Percentiles rank a stretch among this genome's conserved stretches.
Evolutionary conservation across 1,140 invertebrate species (phyloP).

Genomic region (Lordiphosa clarofinis): DNA sequence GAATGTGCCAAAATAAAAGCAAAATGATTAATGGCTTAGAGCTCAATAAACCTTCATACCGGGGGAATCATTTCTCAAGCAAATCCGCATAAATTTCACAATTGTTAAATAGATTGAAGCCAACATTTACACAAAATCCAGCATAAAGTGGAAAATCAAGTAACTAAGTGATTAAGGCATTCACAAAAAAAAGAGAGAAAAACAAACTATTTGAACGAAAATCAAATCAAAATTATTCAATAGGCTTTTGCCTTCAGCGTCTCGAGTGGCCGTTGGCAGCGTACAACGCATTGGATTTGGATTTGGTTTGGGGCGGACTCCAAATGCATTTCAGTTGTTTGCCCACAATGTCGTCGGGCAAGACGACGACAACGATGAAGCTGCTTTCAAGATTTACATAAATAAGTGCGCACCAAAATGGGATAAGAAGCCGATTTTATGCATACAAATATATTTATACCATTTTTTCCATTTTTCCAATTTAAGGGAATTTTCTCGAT

Average conservation of each 20-base stretch:
- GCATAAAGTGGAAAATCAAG: slow-evolving; percentile 73
- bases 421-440: slow-evolving; percentile 51
- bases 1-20: slow-evolving; percentile 14
- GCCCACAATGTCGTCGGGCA: slow-evolving; percentile 29
- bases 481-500: slow-evolving; percentile 22
- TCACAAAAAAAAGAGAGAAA: slow-evolving; percentile 15
- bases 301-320: slow-evolving; percentile 38
- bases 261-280: slow-evolving; percentile 27
- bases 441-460: slow-evolving; percentile 24
- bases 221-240: slow-evolving; percentile 69
- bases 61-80: slow-evolving; percentile 19
- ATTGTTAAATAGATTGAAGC: slow-evolving; percentile 47
- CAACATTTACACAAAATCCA: slow-evolving; percentile 66
- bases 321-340: slow-evolving; percentile 66
- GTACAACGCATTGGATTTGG: slow-evolving; percentile 32
- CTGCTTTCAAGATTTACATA: slow-evolving; percentile 57
- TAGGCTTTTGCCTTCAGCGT: slow-evolving; percentile 52
- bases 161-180: slow-evolving; percentile 66
- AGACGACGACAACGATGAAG: slow-evolving; percentile 25
- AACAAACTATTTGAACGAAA: slow-evolving; percentile 44
- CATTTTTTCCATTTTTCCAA: slow-evolving; percentile 9
- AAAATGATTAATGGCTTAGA: slow-evolving; percentile 48
- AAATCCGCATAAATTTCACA: slow-evolving; percentile 28
- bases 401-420: slow-evolving; percentile 59
- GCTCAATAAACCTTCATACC: slow-evolving; percentile 1